Evolutionary conservation across 1,140 invertebrate genomes (phyloP).

Genomic region (Sycophaga agraensis): DNA sequence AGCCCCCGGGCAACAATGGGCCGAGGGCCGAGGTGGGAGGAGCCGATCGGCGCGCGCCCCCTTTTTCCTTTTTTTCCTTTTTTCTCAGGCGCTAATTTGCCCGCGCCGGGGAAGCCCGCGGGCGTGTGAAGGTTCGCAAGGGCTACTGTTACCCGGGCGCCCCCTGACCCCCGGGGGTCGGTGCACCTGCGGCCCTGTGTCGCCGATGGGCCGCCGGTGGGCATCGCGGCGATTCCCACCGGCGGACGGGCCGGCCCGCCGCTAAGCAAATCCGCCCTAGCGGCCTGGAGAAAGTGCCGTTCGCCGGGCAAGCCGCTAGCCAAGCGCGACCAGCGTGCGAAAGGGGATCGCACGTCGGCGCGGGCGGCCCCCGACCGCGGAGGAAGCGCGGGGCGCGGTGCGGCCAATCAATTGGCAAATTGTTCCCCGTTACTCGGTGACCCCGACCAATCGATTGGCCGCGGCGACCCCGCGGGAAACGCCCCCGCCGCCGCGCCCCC

Average conservation of each 20-base stretch:
- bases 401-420: conserved; percentile 51
- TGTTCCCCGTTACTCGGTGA: conserved; percentile 44
- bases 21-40: too few relatives aligned
- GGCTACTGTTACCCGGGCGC: too few relatives aligned
- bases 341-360: too few relatives aligned
- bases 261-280: conserved; percentile 26
- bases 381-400: conserved; percentile 27
- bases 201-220: too few relatives aligned
- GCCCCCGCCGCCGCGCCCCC: background rate
- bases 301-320: conserved; percentile 14
- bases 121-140: conserved; percentile 22
- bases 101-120: conserved; percentile 18
- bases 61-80: background rate
- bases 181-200: too few relatives aligned
- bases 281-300: conserved; percentile 21
- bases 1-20: too few relatives aligned
- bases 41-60: too few relatives aligned
- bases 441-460: conserved; percentile 39
- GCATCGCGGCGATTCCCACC: too few relatives aligned
- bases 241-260: background rate
- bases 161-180: too few relatives aligned
- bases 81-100: conserved; percentile 39
- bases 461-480: background rate
- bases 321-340: conserved; percentile 31
- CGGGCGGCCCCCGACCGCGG: too few relatives aligned